Conservation (phyloP, 2,113 vertebrate genomes). For the Thomomys bottae region DNA sequence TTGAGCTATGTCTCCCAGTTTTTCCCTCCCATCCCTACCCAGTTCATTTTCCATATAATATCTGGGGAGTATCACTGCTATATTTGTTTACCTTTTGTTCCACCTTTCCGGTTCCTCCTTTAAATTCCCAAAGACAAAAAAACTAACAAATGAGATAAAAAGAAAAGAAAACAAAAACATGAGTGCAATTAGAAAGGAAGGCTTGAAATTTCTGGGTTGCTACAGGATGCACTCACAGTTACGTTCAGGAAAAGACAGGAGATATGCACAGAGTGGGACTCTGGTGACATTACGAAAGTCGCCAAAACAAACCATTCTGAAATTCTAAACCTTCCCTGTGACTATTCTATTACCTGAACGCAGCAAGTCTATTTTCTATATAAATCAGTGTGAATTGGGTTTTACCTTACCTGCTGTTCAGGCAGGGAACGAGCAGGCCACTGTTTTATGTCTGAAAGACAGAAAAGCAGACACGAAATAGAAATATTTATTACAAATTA, state of each 20-base stretch:
- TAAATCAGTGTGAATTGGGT: neutral
- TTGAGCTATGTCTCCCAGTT: too few species aligned
- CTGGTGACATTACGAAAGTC: neutral
- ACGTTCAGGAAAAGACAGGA: neutral
- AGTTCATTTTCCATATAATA: too few species aligned
- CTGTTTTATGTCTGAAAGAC: neutral
- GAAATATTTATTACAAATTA: neutral
- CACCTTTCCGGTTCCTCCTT: too few species aligned
- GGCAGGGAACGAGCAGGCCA: neutral
- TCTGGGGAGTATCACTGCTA: too few species aligned
- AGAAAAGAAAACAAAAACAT: too few species aligned
- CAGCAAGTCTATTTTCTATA: neutral
- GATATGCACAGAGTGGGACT: neutral
- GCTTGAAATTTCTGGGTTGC: neutral
- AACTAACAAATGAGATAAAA: too few species aligned
- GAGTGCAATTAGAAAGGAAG: neutral
- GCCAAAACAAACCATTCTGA: neutral
- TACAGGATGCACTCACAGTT: accelerated
- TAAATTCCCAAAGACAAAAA: too few species aligned
- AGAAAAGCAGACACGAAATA: neutral
- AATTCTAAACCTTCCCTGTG: neutral
- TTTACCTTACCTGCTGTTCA: neutral
- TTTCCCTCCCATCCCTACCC: too few species aligned
- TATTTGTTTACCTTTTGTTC: too few species aligned
- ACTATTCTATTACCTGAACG: neutral